Evolutionary conservation across 2,113 vertebrate species (phyloP).

Genomic region (Aramus guarauna): DNA sequence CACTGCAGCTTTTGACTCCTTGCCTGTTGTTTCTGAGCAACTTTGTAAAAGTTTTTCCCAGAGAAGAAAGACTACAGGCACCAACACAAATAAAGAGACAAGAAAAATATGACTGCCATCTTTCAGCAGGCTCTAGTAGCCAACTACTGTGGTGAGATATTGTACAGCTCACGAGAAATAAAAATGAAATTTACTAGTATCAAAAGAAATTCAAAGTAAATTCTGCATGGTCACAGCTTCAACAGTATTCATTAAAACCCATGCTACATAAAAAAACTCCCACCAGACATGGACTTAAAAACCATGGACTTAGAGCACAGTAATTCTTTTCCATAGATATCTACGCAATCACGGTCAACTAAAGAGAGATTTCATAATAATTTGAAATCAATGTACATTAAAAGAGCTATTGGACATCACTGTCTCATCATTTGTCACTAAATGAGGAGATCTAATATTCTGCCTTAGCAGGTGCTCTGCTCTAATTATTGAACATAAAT

Average conservation of each 20-base stretch:
- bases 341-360: neutral
- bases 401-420: neutral
- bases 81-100: neutral
- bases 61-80: neutral
- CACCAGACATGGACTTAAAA: neutral
- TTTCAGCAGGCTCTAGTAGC: neutral
- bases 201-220: neutral
- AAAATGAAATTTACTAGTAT: neutral
- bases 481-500: conserved; percentile 46
- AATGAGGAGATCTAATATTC: conserved; percentile 48
- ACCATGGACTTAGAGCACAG: neutral
- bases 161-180: neutral
- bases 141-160: neutral
- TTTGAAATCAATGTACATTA: conserved; percentile 61
- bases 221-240: neutral
- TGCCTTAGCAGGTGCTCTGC: neutral
- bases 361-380: conserved; percentile 19
- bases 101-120: neutral
- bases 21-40: neutral
- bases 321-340: conserved; percentile 1
- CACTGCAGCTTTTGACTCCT: neutral
- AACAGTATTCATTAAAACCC: neutral
- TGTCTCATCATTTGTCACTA: neutral
- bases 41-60: neutral
- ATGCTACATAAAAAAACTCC: neutral